phyloP scores from a whole-genome alignment of 53 echinoderm and acorn worm genomes.

The Mesocentrotus franciscanus region DNA sequence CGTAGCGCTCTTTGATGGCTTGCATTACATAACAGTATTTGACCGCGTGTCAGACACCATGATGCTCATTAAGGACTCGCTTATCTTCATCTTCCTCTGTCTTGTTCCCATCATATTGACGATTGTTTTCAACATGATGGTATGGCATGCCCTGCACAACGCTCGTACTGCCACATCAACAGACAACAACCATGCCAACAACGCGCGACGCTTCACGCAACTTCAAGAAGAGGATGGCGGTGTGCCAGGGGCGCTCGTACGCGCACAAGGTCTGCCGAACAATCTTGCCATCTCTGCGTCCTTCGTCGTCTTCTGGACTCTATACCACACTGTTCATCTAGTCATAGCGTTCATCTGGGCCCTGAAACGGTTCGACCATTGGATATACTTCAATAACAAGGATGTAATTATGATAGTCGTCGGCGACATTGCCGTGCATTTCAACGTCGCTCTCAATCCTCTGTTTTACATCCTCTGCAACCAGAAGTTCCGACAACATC shows the following conservation, averaged over 20 bases:
- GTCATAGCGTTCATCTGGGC: background rate
- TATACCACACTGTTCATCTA: background rate
- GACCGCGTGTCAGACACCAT: background rate
- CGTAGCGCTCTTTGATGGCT: background rate
- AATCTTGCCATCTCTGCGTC: background rate
- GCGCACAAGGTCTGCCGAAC: constrained; percentile 25
- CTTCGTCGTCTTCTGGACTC: constrained; percentile 44
- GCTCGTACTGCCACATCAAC: constrained; percentile 32
- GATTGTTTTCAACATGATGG: background rate
- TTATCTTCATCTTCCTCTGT: constrained; percentile 33
- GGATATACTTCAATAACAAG: constrained; percentile 39
- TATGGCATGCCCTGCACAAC: background rate
- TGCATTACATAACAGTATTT: background rate
- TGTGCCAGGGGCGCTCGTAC: constrained; percentile 28
- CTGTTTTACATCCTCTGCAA: background rate
- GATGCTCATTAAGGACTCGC: constrained; percentile 30
- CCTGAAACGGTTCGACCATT: constrained; percentile 12
- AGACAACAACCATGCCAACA: background rate
- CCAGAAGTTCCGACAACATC: constrained; percentile 33
- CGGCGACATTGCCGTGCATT: constrained; percentile 46
- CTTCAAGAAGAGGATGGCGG: constrained; percentile 38
- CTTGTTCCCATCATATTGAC: constrained; percentile 30
- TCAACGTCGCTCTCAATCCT: constrained; percentile 64
- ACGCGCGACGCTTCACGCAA: constrained; percentile 47
- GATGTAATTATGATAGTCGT: background rate